A percentile compares a stretch with the other conserved stretches of the same genome.
phyloP scores from a whole-genome alignment of 2,113 vertebrate genomes.

The Carollia perspicillata region DNA sequence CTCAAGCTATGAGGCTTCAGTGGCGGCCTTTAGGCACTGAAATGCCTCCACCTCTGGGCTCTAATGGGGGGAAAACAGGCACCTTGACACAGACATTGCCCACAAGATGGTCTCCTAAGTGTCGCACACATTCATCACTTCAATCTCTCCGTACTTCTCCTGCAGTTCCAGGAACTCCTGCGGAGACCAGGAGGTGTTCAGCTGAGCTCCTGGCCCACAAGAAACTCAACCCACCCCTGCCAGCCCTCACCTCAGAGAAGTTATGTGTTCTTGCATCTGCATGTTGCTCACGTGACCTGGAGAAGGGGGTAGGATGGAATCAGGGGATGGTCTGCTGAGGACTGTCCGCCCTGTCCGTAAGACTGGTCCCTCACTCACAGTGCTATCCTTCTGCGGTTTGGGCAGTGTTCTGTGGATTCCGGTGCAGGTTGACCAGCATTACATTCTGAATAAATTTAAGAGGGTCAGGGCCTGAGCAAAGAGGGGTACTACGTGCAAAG shows the following conservation, averaged over 20 bases:
- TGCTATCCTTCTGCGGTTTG: constrained; percentile 61
- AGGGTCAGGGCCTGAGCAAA: neutral
- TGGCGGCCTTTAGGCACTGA: neutral
- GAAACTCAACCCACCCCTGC: neutral
- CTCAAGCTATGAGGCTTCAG: neutral
- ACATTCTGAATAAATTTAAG: constrained; percentile 58
- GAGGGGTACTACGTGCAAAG: neutral
- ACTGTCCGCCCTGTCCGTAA: neutral
- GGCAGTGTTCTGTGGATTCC: constrained; percentile 66
- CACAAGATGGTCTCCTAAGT: constrained; percentile 72
- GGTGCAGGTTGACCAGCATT: constrained; percentile 69
- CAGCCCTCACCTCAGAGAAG: constrained; percentile 70
- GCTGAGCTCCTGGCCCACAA: neutral
- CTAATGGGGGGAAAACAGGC: neutral
- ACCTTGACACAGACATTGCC: constrained; percentile 75
- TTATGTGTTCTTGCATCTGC: constrained; percentile 68
- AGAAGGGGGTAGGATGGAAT: neutral
- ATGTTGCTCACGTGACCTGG: constrained; percentile 62
- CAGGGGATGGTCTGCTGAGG: neutral
- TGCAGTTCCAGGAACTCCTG: constrained; percentile 75
- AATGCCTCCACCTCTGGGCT: neutral
- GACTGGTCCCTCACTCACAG: constrained; percentile 45
- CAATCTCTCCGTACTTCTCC: constrained; percentile 70
- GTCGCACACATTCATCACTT: constrained; percentile 76
- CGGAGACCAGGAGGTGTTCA: neutral